phyloP scores from a whole-genome alignment of 1,140 invertebrate species.

The Akabosia matsudoensis region DNA sequence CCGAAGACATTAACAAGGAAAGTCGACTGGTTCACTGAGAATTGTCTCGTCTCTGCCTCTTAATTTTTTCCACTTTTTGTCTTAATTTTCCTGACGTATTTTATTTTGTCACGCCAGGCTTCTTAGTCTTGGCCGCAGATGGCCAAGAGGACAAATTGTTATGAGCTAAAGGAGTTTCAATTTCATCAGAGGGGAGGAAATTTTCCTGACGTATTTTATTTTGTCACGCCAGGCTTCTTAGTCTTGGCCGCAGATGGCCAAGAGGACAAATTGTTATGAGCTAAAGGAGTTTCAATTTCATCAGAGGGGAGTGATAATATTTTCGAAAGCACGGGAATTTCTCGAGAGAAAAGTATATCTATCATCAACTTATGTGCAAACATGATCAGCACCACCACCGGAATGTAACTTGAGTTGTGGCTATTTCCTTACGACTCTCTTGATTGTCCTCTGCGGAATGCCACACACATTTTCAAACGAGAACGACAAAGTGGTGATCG shows the following conservation, averaged over 20 bases:
- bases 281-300: background rate
- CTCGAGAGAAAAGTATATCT: background rate
- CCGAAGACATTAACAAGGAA: background rate
- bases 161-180: constrained; percentile 13
- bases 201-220: background rate
- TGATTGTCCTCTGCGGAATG: background rate
- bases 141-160: constrained; percentile 23
- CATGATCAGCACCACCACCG: background rate
- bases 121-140: constrained; percentile 12
- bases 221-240: too few species aligned
- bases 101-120: too few species aligned
- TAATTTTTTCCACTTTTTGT: background rate
- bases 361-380: background rate
- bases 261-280: constrained; percentile 1
- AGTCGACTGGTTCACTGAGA: background rate
- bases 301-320: background rate
- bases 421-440: background rate
- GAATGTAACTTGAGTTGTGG: background rate
- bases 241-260: constrained; percentile 16
- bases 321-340: too few species aligned
- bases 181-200: background rate
- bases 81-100: background rate
- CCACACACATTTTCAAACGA: constrained; percentile 13
- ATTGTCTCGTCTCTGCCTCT: background rate
- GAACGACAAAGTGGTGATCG: too few species aligned